phyloP scores from a whole-genome alignment of 2,888 invertebrate genomes.

The Dexiosoma caninum region DNA sequence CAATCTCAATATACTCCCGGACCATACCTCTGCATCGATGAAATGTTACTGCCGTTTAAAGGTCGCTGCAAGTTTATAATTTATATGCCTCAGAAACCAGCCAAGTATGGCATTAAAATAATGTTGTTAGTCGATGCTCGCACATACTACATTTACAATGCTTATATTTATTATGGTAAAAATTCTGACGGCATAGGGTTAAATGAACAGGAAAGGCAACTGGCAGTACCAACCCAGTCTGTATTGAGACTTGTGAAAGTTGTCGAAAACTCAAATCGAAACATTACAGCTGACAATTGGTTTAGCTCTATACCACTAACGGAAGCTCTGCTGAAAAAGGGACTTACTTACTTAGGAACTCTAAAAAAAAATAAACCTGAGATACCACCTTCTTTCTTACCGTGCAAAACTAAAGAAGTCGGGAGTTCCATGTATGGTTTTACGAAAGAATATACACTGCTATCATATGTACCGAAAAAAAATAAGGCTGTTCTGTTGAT shows the following conservation, averaged over 20 bases:
- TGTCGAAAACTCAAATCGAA: conserved; percentile 5
- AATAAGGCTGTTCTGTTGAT: no score
- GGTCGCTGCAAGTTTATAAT: conserved; percentile 52
- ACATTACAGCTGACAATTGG: conserved; percentile 54
- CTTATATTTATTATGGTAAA: conserved; percentile 60
- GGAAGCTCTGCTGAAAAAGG: conserved; percentile 43
- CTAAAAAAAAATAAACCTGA: conserved; percentile 3
- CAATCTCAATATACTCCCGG: conserved; percentile 55
- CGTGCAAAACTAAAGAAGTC: conserved; percentile 7
- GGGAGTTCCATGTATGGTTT: conserved; percentile 31
- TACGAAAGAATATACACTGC: conserved; percentile 15
- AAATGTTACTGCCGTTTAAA: conserved; percentile 59
- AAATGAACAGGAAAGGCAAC: conserved; percentile 29
- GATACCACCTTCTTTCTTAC: conserved; percentile 5
- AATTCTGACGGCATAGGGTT: conserved; percentile 58
- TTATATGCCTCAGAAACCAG: conserved; percentile 61
- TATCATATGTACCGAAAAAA: no score
- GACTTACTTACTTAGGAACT: conserved; percentile 40
- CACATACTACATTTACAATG: conserved; percentile 5
- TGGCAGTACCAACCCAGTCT: conserved; percentile 52
- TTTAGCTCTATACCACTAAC: conserved; percentile 58
- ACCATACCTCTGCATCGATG: conserved; percentile 55
- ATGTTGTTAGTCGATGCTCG: conserved; percentile 37
- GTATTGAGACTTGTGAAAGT: conserved; percentile 52
- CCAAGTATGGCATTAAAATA: conserved; percentile 60